Evolutionary conservation across 1,140 invertebrate genomes (phyloP).

Genomic region (Orius laevigatus): DNA sequence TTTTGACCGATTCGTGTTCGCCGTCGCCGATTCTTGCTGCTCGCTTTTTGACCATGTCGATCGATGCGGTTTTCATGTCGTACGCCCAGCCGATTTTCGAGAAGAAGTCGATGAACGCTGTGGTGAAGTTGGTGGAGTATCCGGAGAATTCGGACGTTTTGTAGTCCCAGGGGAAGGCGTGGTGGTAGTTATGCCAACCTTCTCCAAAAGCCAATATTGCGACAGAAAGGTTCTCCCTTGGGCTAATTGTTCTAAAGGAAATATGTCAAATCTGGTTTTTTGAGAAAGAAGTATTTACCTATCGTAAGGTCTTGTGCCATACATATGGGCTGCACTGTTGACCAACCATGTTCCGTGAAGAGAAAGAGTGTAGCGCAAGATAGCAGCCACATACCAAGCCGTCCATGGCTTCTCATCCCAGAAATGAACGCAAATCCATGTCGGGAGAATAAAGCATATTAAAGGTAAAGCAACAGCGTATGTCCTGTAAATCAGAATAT

Average conservation of each 20-base stretch:
- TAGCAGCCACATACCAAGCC: conserved; percentile 35
- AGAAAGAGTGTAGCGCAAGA: conserved; percentile 49
- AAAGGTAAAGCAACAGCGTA: conserved; percentile 55
- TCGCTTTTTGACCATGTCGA: conserved; percentile 34
- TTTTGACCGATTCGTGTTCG: conserved; percentile 18
- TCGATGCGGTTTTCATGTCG: conserved; percentile 38
- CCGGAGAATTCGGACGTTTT: conserved; percentile 42
- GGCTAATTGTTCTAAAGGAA: conserved; percentile 33
- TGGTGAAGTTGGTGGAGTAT: conserved; percentile 32
- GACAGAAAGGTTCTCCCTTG: conserved; percentile 35
- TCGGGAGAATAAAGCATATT: conserved; percentile 62
- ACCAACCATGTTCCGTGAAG: conserved; percentile 76
- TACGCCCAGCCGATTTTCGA: conserved; percentile 43
- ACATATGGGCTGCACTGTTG: conserved; percentile 71
- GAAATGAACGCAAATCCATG: conserved; percentile 45
- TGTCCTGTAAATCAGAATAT: conserved; percentile 32
- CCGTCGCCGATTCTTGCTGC: conserved; percentile 47
- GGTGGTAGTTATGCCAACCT: conserved; percentile 87
- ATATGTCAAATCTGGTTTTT: too few relatives aligned
- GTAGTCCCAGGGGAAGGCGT: conserved; percentile 77
- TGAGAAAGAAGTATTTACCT: conserved; percentile 16
- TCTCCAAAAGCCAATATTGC: conserved; percentile 32
- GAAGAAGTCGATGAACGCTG: conserved; percentile 33
- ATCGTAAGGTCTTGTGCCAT: conserved; percentile 37
- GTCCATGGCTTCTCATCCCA: conserved; percentile 45